These are phyloP conservation scores for Onthophagus taurus DNA, from an alignment of 1,140 invertebrate species.

Conservation along the genomic window DNA sequence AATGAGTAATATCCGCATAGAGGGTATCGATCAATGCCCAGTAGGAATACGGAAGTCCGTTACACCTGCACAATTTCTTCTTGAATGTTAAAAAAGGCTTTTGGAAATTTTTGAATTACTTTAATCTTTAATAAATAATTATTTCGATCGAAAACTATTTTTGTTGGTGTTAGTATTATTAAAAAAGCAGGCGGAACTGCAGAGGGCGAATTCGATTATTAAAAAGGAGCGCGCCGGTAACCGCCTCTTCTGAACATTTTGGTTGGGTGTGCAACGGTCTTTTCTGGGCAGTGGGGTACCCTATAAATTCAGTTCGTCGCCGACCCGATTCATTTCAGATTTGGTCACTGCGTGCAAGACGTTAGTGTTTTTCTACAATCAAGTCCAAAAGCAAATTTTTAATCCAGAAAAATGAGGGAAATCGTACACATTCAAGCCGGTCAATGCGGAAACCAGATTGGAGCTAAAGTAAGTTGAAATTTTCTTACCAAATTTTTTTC, in stretches of 20 bases:
- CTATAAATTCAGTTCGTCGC: conserved; percentile 7
- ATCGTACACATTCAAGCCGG: conserved; percentile 69
- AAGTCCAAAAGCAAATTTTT: conserved; percentile 5
- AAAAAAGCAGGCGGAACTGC: too few relatives aligned
- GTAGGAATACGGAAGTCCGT: too few relatives aligned
- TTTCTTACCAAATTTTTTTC: conserved; percentile 3
- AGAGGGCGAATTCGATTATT: too few relatives aligned
- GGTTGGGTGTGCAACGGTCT: too few relatives aligned
- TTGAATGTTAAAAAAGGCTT: too few relatives aligned
- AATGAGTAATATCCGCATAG: too few relatives aligned
- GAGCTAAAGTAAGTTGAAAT: conserved; percentile 30
- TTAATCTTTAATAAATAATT: too few relatives aligned
- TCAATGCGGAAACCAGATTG: conserved; percentile 59
- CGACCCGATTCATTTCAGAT: conserved; percentile 16
- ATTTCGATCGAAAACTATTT: too few relatives aligned
- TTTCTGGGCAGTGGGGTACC: conserved; percentile 10
- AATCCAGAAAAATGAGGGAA: conserved; percentile 55
- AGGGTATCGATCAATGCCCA: too few relatives aligned
- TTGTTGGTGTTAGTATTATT: too few relatives aligned
- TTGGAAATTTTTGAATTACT: too few relatives aligned
- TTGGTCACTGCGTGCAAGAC: not conserved
- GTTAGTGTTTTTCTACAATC: conserved; percentile 13
- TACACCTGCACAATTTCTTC: too few relatives aligned
- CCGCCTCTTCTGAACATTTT: not conserved
- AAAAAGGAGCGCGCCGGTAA: not conserved